phyloP scores from a whole-genome alignment of 2,797 vertebrate species.

The Xenopus petersii region DNA sequence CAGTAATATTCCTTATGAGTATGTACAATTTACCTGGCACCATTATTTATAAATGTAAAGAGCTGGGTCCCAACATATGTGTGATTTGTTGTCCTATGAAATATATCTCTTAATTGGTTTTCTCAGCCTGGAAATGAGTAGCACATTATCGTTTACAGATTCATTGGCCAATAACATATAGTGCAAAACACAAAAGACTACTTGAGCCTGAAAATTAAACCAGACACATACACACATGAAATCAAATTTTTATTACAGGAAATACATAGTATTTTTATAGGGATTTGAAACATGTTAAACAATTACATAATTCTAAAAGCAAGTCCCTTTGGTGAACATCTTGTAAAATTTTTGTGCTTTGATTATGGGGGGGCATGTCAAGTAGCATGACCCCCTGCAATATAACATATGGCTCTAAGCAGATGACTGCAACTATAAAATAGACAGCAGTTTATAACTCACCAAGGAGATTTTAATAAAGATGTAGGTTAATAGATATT shows the following conservation, averaged over 20 bases:
- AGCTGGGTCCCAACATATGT: not conserved
- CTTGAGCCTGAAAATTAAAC: not conserved
- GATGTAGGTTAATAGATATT: no score
- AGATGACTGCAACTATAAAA: not conserved
- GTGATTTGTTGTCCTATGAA: not conserved
- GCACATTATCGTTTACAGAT: not conserved
- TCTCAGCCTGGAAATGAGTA: not conserved
- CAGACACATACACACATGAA: not conserved
- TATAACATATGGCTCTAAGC: not conserved
- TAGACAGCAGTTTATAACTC: not conserved
- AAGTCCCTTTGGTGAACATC: not conserved
- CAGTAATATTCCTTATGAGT: no score
- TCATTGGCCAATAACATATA: not conserved
- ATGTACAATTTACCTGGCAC: no score
- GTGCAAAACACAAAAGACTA: not conserved
- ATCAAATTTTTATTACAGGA: constrained; percentile 9
- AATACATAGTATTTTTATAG: not conserved
- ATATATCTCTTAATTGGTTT: not conserved
- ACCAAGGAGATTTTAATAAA: no score
- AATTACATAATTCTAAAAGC: not conserved
- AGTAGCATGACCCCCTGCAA: not conserved
- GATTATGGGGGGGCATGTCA: not conserved
- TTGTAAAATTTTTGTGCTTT: not conserved
- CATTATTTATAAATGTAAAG: no score
- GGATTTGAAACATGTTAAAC: not conserved